Evolutionary conservation across 2,888 invertebrate species (phyloP), one percentile per base, ranked within the genome.

Genomic region (Clivina fossor): DNA sequence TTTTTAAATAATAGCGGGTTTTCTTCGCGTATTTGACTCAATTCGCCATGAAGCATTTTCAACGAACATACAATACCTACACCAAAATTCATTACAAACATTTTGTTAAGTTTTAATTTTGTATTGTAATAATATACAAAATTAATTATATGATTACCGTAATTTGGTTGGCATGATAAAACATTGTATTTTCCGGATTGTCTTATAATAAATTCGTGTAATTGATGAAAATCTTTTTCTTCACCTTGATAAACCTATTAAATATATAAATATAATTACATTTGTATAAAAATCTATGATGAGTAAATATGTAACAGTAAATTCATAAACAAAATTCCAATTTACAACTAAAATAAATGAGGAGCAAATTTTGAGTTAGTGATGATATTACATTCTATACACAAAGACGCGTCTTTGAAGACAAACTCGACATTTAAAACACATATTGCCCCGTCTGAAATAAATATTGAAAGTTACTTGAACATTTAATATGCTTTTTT

Each of bases 221-320:
- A 74, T 68, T 90, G 89, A 69, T 90, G 86, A 65, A 92, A 95
- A 69, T 94, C 93, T 72, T 90, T 93, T 70, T 95, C 90, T 71
- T 91, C 90, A 46, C 87, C 85, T 76, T 90, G 90, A 67, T 84
- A 89, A 1, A 92, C 85, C 83, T 88, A 72, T 30, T 72, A 68
- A 48, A 48, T 58, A 51, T 16, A 24, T 33, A 28, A 32, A 35
- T 37, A n/a, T n/a, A n/a, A n/a, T n/a, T n/a, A n/a, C n/a, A n/a
- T n/a, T n/a, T n/a, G n/a, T n/a, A n/a, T 40, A 4, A 7, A 9
- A 24, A 24, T 24, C 4, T 7, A 7, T 24, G 9, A 24, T 24
- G 9, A 24, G 26, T 7, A 7, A 9, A 7, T 7, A 11, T n/a
- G n/a, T n/a, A n/a, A n/a, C n/a, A n/a, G n/a, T n/a, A n/a, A n/a